Base-by-base conservation (phyloP, 2,797 vertebrate genomes). In the Falco rusticolus region DNA sequence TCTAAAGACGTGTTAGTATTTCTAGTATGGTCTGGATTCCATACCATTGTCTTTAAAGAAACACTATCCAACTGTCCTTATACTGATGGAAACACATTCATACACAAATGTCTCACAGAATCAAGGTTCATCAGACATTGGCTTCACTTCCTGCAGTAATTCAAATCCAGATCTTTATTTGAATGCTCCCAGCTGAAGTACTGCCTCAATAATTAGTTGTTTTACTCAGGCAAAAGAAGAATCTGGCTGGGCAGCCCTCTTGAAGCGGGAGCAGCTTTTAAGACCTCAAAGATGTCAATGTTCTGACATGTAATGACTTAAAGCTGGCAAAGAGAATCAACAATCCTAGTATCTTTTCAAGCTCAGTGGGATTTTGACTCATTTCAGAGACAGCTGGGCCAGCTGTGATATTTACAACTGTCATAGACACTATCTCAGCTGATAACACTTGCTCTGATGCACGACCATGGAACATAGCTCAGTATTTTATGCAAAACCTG, bases 141-240 rank as follows among this genome's bases (percentile, higher is more conserved):
- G 57, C 75, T 92, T 95, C 13, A 54, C 61, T 92, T 95, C 95
- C 93, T 84, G 78, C 31, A 90, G 53, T 80, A 86, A 96, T 91
- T 93, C 56, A 95, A 95, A 97, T 91, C 56, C 77, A 93, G 74
- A 24, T 83, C 81, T 90, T 83, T 6, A 25, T 92, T 6, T 85
- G 81, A 92, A 87, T 75, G 81, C 65, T 93, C 79, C 63, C 76
- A 94, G 69, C 14, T 90, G 64, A 95, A 94, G 71, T 39, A 87
- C n/a, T 83, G 56, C 60, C 28, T 87, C 51, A 85, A 64, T 78
- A 92, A 95, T 86, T 50, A 89, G n/a, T 50, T 92, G 37, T n/a
- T 89, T 90, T 59, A 87, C 91, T 95, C 63, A 92, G n/a, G 54
- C 80, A 94, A 96, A 91, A 85, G 45, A 90, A 96, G 31, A 94